Percentiles rank a stretch among this genome's conserved stretches.
Conservation (phyloP, 2,113 vertebrate species). For the Cyanoliseus patagonus region DNA sequence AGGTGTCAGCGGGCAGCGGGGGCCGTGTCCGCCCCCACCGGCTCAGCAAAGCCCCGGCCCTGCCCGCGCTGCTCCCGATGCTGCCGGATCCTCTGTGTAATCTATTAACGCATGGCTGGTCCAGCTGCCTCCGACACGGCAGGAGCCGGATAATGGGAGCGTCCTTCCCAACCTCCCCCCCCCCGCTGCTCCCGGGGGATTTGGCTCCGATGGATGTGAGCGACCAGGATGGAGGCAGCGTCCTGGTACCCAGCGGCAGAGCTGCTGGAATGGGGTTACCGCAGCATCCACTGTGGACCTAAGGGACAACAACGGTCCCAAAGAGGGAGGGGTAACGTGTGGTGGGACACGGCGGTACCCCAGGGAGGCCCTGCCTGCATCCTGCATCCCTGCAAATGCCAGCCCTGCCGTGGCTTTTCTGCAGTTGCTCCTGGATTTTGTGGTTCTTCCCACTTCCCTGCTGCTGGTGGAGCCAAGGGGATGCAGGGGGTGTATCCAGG, state of each 20-base stretch:
- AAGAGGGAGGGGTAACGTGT: too few relatives aligned
- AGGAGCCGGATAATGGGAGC: not conserved
- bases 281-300: rapidly evolving
- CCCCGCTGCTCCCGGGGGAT: slow-evolving; percentile 38
- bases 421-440: rapidly evolving
- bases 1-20: not conserved
- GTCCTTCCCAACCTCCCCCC: not conserved
- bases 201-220: slow-evolving; percentile 7
- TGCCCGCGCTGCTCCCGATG: not conserved
- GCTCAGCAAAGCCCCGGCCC: not conserved
- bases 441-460: not conserved
- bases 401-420: not conserved
- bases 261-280: not conserved
- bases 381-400: not conserved
- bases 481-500: not conserved
- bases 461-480: not conserved
- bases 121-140: slow-evolving; percentile 47
- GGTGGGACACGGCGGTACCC: not conserved
- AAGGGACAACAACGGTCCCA: not conserved
- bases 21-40: not conserved
- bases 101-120: slow-evolving; percentile 50
- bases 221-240: not conserved
- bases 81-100: slow-evolving; percentile 50
- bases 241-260: not conserved
- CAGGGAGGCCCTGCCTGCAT: not conserved